Evolutionary conservation across 2,113 vertebrate species (phyloP), one percentile per base, ranked within the genome.

Genomic region (Neotragus pygmaeus): DNA sequence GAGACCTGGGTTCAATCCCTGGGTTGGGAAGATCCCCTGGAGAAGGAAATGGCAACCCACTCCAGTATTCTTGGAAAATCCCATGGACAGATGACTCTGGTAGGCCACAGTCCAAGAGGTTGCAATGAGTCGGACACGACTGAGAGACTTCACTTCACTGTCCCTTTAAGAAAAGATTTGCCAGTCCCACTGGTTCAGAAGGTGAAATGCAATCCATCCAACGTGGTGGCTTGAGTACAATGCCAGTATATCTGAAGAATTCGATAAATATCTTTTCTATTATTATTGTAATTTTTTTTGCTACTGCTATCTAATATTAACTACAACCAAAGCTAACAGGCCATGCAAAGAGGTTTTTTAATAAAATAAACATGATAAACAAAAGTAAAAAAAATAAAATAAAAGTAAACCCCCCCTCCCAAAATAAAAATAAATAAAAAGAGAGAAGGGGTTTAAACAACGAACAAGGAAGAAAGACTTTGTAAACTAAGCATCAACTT

Each of bases 331-430:
- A 90, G 15, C 60, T 82, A 60, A 93, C n/a, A 30, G 82, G 28
- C n/a, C 82, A 17, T 36, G 75, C 36, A n/a, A 88, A 43, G 73
- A 85, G 33, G 27, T 39, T 64, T 95, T 70, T 45, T 94, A 77
- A 92, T 90, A 43, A 85, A 88, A 91, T 36, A 97, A 94, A 96
- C 49, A 78, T 11, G 47, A 93, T 49, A 51, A 96, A 62, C 55
- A 43, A 85, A 57, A 82, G 43, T 43, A 43, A 43, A 43, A 43
- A 43, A 43, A 43, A n/a, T n/a, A n/a, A 43, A 43, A 43, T 4
- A 43, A 43, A 43, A 43, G 43, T 4, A 43, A 43, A 43, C 43
- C 43, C 43, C 43, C 43, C 43, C 43, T n/a, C n/a, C n/a, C n/a
- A 43, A 43, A 43, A 43, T 43, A 43, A 43, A 43, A 43, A 43